A percentile compares a stretch with the other conserved stretches of the same genome.
Evolutionary conservation across 1,140 invertebrate species (phyloP).

Genomic region (Diabrotica undecimpunctata): DNA sequence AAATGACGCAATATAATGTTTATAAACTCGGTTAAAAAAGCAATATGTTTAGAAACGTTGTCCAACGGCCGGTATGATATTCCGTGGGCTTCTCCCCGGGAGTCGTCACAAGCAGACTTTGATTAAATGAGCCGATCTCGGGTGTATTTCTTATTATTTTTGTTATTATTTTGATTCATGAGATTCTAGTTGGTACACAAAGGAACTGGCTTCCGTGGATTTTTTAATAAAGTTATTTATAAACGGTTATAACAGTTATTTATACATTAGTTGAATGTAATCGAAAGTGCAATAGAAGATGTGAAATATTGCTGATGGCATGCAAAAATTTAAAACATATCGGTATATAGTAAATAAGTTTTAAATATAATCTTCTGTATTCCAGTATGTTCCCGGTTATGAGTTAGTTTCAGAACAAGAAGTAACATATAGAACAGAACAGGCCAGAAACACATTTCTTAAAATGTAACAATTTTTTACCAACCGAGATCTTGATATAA

Average conservation of each 20-base stretch:
- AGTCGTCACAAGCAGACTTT: neutral
- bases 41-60: neutral
- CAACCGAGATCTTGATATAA: too few species aligned
- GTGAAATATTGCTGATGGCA: too few species aligned
- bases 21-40: conserved; percentile 5
- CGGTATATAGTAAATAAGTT: too few species aligned
- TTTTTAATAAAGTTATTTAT: neutral
- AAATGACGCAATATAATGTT: conserved; percentile 4
- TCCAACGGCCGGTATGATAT: neutral
- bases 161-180: conserved; percentile 3
- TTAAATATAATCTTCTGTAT: too few species aligned
- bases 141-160: neutral
- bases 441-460: too few species aligned
- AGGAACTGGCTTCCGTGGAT: neutral
- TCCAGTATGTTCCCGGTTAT: too few species aligned
- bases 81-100: neutral
- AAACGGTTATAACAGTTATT: neutral
- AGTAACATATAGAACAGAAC: too few species aligned
- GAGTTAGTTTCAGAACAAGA: too few species aligned
- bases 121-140: conserved; percentile 2
- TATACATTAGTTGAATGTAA: too few species aligned
- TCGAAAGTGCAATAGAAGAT: too few species aligned
- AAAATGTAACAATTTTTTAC: too few species aligned
- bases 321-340: too few species aligned
- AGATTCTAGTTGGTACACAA: conserved; percentile 2